Evolutionary conservation across 1,140 invertebrate species (phyloP).

Genomic region (Oncopodura yosiiana): DNA sequence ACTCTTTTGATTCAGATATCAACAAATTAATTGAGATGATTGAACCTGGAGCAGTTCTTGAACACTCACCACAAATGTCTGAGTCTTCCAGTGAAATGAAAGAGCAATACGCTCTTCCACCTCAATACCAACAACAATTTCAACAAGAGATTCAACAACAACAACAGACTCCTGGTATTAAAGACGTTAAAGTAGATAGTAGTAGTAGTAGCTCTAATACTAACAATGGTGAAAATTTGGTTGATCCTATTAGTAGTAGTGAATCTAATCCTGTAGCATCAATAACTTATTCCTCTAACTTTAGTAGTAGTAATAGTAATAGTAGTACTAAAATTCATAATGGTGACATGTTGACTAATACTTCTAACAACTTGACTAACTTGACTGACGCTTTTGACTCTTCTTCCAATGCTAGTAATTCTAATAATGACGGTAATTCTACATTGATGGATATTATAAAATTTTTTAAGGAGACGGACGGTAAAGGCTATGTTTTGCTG

Average conservation of each 20-base stretch:
- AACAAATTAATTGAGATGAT: constrained; percentile 34
- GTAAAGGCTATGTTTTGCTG: constrained; percentile 27
- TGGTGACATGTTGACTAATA: too few species aligned
- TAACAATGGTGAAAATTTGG: too few species aligned
- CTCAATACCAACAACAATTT: neutral
- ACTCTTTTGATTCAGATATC: too few species aligned
- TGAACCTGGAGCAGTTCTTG: constrained; percentile 31
- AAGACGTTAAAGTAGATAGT: constrained; percentile 13
- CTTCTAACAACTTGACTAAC: too few species aligned
- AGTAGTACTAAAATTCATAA: too few species aligned
- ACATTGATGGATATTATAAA: constrained; percentile 27
- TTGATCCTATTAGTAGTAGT: too few species aligned
- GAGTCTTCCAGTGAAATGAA: constrained; percentile 18
- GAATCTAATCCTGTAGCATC: constrained; percentile 7
- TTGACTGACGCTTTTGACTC: neutral
- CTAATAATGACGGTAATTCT: constrained; percentile 4
- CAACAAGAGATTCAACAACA: neutral
- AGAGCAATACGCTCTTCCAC: constrained; percentile 3
- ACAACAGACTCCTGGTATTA: constrained; percentile 11
- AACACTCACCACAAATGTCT: constrained; percentile 15
- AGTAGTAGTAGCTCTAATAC: constrained; percentile 3
- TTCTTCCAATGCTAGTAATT: too few species aligned
- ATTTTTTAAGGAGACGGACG: constrained; percentile 28
- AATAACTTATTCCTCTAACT: too few species aligned
- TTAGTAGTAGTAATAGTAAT: too few species aligned